Percentiles rank a stretch among this genome's conserved stretches.
Conservation (phyloP, 2,888 invertebrate genomes). For the Belgica antarctica region DNA sequence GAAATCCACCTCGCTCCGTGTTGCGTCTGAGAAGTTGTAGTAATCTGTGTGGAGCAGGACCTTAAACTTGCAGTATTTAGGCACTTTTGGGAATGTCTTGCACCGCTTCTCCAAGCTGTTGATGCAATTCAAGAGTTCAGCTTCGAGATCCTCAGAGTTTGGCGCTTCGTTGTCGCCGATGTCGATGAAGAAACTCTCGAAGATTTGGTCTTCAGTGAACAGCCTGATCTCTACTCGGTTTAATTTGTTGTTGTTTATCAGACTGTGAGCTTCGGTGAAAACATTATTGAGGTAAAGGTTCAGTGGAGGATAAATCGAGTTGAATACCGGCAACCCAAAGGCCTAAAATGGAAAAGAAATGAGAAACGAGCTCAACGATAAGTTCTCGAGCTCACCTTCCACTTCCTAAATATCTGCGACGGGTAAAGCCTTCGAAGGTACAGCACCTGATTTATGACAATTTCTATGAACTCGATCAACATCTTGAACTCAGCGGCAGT, state of each 20-base stretch:
- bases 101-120: neutral
- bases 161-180: neutral
- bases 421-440: constrained; percentile 27
- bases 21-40: neutral
- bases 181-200: neutral
- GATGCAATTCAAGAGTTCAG: neutral
- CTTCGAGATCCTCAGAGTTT: neutral
- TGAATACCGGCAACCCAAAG: constrained; percentile 4
- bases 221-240: neutral
- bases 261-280: neutral
- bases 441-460: constrained; percentile 28
- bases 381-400: neutral
- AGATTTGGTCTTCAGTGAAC: neutral
- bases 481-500: no score
- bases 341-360: constrained; percentile 4
- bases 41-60: neutral
- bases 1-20: neutral
- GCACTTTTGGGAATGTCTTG: neutral
- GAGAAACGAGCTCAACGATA: neutral
- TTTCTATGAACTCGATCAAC: constrained; percentile 27
- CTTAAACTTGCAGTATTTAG: neutral
- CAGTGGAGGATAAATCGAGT: constrained; percentile 30
- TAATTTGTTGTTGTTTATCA: neutral
- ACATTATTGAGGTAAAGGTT: constrained; percentile 11
- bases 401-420: constrained; percentile 22